Evolutionary conservation across 2,113 vertebrate species (phyloP), one percentile per base, ranked within the genome.

Genomic region (Gracilinanus agilis): DNA sequence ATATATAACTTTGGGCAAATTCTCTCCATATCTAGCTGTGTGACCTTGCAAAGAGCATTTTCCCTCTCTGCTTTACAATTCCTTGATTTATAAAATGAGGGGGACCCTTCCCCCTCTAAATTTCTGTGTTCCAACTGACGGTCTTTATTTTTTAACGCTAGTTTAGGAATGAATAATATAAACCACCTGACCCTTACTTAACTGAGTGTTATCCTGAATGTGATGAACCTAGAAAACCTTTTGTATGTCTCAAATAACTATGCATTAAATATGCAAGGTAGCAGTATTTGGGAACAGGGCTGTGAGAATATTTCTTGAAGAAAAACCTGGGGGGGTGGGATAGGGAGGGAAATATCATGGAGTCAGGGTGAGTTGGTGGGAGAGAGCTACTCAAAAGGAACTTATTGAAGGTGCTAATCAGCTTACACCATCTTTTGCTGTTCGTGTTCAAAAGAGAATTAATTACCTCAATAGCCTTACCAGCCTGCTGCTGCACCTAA

Each of bases 361-460:
- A 7, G 16, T 49, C 49, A 5, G 16, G n/a, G 25, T 29, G 54
- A 54, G 54, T 53, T 96, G 44, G 49, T 94, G 95, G 92, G 44
- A 54, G 92, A 95, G 25, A 91, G 95, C 90, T 94, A 89, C 58
- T 88, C 91, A 92, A 92, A 93, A 96, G 24, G 40, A 29, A 10
- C n/a, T 93, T 96, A 94, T 40, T 91, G 67, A 54, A 94, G 88
- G 93, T 96, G 88, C 95, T 97, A 97, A 97, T 95, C 94, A 97
- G 95, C 91, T 97, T 94, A 94, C 24, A 83, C 1, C 93, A 90
- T 88, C 92, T 95, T 96, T 95, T 93, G 92, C 61, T 90, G 40
- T 97, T 95, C 95, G 27, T 94, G 49, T 88, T 94, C 16, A 94
- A 95, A 96, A 53, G 34, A 96, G 92, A 97, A 97, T 96, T 96